Percentiles rank a stretch among this genome's conserved stretches.
phyloP scores from a whole-genome alignment of 2,888 invertebrate species.

The Tineola bisselliella region DNA sequence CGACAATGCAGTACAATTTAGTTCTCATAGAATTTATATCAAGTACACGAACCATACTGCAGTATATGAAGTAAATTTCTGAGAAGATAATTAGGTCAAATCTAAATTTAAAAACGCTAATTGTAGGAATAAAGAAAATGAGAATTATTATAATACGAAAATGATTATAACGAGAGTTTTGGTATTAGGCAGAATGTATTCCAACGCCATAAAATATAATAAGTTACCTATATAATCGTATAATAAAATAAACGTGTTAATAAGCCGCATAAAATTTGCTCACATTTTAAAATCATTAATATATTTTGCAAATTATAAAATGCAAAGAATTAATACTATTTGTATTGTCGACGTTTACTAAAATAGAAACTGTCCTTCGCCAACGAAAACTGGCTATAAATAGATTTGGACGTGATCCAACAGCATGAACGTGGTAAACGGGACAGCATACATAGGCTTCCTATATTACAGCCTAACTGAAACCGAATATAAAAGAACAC shows the following conservation, averaged over 20 bases:
- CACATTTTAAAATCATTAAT: too few species aligned
- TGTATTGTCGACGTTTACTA: background rate
- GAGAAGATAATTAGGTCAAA: background rate
- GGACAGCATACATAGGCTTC: slow-evolving; percentile 1
- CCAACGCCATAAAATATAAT: too few species aligned
- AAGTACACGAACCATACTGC: background rate
- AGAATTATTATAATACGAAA: too few species aligned
- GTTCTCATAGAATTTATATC: background rate
- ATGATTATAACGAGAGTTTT: too few species aligned
- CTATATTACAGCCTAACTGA: background rate
- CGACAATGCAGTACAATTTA: background rate
- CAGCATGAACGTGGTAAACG: slow-evolving; percentile 19
- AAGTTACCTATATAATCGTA: too few species aligned
- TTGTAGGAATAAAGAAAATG: background rate
- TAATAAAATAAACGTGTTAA: too few species aligned
- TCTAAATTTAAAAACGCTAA: background rate
- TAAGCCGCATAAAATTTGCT: too few species aligned
- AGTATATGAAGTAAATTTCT: background rate
- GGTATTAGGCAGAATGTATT: too few species aligned
- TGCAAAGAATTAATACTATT: too few species aligned
- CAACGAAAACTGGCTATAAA: slow-evolving; percentile 33
- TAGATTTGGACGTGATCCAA: slow-evolving; percentile 49
- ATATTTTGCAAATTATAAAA: too few species aligned
- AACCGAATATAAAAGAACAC: background rate
- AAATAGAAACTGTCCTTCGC: slow-evolving; percentile 6